Percentiles rank a stretch among this genome's conserved stretches.
These are phyloP conservation scores for Trichogramma dendrolimi DNA, from an alignment of 2,888 invertebrate species.

Conservation along the genomic window DNA sequence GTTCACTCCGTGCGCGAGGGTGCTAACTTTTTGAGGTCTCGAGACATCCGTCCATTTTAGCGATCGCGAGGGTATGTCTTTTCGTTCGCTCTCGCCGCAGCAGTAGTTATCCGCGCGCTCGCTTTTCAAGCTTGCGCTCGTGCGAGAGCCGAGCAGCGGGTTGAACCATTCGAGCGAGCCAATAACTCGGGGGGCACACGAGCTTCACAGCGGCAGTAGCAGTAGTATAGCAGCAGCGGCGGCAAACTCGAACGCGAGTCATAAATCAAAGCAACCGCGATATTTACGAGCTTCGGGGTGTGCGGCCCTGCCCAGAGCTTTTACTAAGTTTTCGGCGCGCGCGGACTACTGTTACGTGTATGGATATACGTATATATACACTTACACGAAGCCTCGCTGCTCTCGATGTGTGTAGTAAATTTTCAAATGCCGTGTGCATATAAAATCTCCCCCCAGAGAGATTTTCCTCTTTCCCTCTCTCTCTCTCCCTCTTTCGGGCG, in stretches of 20 bases:
- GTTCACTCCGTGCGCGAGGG: not conserved
- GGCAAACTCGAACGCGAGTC: not conserved
- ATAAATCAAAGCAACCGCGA: constrained; percentile 23
- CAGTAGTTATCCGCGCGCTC: too few species aligned
- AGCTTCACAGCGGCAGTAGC: not conserved
- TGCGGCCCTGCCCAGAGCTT: not conserved
- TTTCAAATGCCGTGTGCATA: not conserved
- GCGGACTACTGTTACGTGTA: not conserved
- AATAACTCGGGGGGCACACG: constrained; percentile 17
- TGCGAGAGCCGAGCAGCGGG: not conserved
- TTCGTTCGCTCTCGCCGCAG: too few species aligned
- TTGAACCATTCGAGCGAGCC: constrained; percentile 10
- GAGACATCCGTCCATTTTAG: too few species aligned
- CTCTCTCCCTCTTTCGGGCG: too few species aligned
- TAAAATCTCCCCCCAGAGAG: constrained; percentile 9
- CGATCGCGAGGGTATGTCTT: too few species aligned
- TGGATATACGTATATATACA: too few species aligned
- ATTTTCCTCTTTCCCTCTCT: not conserved
- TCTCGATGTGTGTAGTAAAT: not conserved
- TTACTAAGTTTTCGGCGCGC: constrained; percentile 12
- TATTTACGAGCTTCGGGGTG: constrained; percentile 12
- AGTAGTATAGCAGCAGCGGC: too few species aligned
- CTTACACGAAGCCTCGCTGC: too few species aligned
- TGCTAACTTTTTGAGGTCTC: constrained; percentile 11
- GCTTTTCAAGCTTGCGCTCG: too few species aligned